phyloP scores from a whole-genome alignment of 2,113 vertebrate genomes.

The Boulengeromyrus knoepffleri region DNA sequence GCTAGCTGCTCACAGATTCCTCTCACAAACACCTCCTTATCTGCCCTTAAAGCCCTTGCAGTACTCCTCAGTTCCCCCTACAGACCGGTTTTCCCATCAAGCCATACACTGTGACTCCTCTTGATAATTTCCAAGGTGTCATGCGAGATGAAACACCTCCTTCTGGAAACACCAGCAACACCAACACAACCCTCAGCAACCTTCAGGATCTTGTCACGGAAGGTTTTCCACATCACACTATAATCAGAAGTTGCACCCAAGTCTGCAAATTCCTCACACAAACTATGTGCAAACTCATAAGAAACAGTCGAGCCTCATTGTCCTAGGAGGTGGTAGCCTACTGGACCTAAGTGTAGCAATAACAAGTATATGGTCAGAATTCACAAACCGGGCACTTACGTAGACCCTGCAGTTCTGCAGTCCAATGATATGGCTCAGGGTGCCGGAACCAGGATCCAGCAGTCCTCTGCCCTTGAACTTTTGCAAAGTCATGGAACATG shows the following conservation, averaged over 20 bases:
- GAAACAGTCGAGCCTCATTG: neutral
- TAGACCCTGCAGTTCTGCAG: neutral
- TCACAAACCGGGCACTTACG: neutral
- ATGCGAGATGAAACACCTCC: neutral
- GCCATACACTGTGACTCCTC: no score
- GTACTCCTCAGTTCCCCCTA: no score
- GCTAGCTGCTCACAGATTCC: no score
- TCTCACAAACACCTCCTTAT: no score
- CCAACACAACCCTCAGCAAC: neutral
- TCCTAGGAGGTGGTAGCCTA: neutral
- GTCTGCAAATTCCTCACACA: neutral
- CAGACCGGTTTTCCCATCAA: no score
- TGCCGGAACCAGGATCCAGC: no score
- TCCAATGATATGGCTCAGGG: no score
- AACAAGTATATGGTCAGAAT: neutral
- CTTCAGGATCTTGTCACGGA: neutral
- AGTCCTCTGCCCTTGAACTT: no score
- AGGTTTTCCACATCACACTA: neutral
- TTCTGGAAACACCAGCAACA: neutral
- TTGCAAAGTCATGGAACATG: no score
- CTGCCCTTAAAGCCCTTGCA: no score
- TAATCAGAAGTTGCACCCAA: neutral
- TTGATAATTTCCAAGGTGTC: no score
- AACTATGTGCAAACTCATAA: neutral
- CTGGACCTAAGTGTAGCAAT: neutral